phyloP scores from a whole-genome alignment of 2,888 invertebrate species.

The Yponomeuta sedellus region DNA sequence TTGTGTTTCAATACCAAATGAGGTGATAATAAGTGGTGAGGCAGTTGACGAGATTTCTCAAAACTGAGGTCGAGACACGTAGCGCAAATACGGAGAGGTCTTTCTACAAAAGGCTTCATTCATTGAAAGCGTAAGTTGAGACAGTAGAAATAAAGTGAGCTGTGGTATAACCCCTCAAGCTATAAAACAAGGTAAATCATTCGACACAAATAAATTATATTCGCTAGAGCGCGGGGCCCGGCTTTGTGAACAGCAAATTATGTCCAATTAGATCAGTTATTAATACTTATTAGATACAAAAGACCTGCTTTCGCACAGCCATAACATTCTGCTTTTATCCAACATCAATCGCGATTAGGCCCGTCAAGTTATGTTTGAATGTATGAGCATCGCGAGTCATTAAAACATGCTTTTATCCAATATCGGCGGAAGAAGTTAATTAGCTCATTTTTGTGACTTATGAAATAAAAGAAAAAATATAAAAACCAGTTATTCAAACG shows the following conservation, averaged over 20 bases:
- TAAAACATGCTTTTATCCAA: background rate
- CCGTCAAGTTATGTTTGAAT: no score
- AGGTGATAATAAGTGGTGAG: no score
- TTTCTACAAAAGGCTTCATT: no score
- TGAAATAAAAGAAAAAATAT: background rate
- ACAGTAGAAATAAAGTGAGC: no score
- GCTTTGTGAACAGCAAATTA: background rate
- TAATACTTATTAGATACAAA: background rate
- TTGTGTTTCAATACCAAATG: background rate
- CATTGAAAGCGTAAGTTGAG: no score
- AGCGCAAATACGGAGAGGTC: no score
- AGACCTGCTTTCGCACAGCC: constrained; percentile 1
- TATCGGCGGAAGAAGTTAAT: background rate
- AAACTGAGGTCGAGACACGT: no score
- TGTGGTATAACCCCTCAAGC: no score
- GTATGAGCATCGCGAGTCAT: no score
- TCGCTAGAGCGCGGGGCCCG: background rate
- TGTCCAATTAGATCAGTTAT: constrained; percentile 11
- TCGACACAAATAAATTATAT: background rate
- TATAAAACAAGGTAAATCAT: no score
- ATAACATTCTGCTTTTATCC: background rate
- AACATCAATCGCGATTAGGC: background rate
- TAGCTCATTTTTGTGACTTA: background rate
- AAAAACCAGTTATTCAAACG: background rate
- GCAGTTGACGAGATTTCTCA: no score